phyloP scores from a whole-genome alignment of 2,797 vertebrate genomes.

The Xenentodon cancila region DNA sequence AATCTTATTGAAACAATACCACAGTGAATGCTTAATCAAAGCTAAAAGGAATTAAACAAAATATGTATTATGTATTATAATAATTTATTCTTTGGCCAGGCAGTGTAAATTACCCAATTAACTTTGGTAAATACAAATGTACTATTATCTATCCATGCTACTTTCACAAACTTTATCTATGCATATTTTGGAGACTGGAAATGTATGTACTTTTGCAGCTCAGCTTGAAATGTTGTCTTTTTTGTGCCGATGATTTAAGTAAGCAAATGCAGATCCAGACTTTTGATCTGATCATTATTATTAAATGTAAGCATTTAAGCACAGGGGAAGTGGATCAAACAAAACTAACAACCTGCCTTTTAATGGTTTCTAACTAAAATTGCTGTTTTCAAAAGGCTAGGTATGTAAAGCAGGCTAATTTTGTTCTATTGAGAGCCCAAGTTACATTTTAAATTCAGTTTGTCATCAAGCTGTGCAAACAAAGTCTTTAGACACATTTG shows the following conservation, averaged over 20 bases:
- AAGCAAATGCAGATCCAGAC: too few relatives aligned
- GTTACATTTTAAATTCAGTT: too few relatives aligned
- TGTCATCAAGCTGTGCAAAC: too few relatives aligned
- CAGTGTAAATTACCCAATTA: background rate
- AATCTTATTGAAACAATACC: background rate
- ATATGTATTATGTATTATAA: too few relatives aligned
- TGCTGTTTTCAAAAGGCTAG: background rate
- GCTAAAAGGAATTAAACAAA: conserved; percentile 6
- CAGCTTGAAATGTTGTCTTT: too few relatives aligned
- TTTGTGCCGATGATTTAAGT: too few relatives aligned
- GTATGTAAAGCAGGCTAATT: background rate
- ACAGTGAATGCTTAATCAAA: background rate
- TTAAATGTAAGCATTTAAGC: background rate
- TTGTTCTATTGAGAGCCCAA: too few relatives aligned
- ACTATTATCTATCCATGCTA: background rate
- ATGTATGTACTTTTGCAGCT: too few relatives aligned
- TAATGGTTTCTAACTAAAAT: background rate
- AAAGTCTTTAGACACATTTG: too few relatives aligned
- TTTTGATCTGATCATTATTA: too few relatives aligned
- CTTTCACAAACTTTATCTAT: too few relatives aligned
- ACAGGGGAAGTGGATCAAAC: conserved; percentile 1
- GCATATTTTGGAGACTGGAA: too few relatives aligned
- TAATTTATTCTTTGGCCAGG: background rate
- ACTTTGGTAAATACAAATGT: background rate
- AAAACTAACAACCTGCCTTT: background rate